These are phyloP conservation scores for Orthosia gothica DNA, from an alignment of 2,888 invertebrate species.

Conservation along the genomic window DNA sequence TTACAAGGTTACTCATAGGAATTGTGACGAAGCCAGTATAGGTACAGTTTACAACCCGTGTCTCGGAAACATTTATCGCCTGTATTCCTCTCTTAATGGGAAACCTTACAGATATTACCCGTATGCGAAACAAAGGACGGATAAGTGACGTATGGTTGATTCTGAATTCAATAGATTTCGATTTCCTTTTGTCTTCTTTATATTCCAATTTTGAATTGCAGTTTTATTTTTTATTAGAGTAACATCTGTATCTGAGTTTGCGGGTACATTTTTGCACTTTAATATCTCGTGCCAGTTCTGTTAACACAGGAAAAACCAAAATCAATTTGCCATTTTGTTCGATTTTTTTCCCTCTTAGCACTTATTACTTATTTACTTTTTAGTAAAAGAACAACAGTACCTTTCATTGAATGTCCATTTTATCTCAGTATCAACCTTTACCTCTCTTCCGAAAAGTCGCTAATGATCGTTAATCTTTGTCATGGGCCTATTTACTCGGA, in stretches of 20 bases:
- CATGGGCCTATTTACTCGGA: slow-evolving; percentile 31
- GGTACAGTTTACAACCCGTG: not conserved
- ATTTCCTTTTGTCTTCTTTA: not conserved
- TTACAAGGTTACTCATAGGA: slow-evolving; percentile 6
- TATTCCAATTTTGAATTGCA: no score
- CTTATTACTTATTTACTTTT: slow-evolving; percentile 2
- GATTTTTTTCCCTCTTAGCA: not conserved
- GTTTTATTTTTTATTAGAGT: no score
- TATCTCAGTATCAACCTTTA: slow-evolving; percentile 33
- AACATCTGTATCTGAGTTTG: no score
- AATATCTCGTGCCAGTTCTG: no score
- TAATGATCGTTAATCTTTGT: slow-evolving; percentile 52
- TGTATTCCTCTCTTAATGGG: not conserved
- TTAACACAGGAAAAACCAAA: no score
- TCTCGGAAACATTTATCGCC: not conserved
- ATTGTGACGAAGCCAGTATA: slow-evolving; percentile 1
- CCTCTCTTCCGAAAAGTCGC: slow-evolving; percentile 17
- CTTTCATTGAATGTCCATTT: slow-evolving; percentile 26
- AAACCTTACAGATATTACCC: not conserved
- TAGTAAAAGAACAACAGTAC: not conserved
- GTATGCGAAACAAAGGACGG: not conserved
- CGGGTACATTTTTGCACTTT: no score
- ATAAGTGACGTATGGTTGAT: not conserved
- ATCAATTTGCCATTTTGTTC: not conserved
- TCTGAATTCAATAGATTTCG: not conserved